Conservation (phyloP, 2,113 vertebrate genomes). For the Rhea americana region DNA sequence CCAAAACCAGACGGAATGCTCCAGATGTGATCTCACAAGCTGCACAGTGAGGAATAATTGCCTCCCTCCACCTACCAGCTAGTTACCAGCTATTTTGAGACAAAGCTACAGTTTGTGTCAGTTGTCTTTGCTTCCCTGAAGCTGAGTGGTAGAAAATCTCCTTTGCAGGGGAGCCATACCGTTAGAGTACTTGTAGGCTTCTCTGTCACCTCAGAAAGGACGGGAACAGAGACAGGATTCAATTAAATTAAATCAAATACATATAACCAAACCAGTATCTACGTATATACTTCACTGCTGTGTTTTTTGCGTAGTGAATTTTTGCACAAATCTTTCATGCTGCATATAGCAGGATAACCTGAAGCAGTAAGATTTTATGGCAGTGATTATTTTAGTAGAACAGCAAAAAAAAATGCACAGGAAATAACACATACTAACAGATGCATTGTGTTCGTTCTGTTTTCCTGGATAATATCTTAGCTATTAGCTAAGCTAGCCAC, state of each 20-base stretch:
- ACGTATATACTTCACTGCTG: not conserved
- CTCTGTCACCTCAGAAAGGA: not conserved
- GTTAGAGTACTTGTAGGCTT: not conserved
- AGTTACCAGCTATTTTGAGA: slow-evolving; percentile 33
- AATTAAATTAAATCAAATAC: not conserved
- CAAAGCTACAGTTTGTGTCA: slow-evolving; percentile 6
- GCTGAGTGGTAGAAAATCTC: not conserved
- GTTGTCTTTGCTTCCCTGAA: not conserved
- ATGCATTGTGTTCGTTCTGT: not conserved
- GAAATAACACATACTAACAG: not conserved
- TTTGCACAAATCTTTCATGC: not conserved
- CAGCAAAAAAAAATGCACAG: not conserved
- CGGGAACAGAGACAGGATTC: not conserved
- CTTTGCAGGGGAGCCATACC: not conserved
- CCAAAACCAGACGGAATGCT: not conserved
- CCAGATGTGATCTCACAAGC: slow-evolving; percentile 16
- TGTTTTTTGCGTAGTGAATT: not conserved
- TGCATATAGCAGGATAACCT: not conserved
- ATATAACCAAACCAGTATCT: not conserved
- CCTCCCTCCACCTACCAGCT: not conserved
- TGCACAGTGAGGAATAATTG: slow-evolving; percentile 14
- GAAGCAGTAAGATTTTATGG: not conserved
- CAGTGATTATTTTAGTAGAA: not conserved
- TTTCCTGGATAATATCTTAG: not conserved
- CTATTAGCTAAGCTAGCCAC: not conserved